These are phyloP conservation scores for Macrotus californicus DNA, from an alignment of 2,113 vertebrate species.

Conservation along the genomic window DNA sequence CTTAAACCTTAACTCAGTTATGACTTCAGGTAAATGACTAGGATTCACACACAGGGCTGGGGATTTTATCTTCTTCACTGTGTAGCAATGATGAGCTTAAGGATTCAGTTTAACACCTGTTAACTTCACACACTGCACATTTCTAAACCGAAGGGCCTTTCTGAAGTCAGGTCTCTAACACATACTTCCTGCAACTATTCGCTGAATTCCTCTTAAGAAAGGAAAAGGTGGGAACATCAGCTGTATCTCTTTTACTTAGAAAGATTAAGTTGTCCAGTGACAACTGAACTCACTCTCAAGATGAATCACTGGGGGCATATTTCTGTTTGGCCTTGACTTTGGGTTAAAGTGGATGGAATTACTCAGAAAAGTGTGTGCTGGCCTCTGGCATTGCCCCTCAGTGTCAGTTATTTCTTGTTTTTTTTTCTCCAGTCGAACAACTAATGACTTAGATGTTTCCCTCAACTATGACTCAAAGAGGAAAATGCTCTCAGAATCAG, in stretches of 20 bases:
- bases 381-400: not conserved
- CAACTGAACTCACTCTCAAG: not conserved
- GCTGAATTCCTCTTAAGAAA: not conserved
- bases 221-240: not conserved
- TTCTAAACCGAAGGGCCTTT: not conserved
- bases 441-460: slow-evolving; percentile 1
- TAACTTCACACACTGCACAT: not conserved
- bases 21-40: not conserved
- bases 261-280: not conserved
- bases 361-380: slow-evolving; percentile 7
- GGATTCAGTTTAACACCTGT: not conserved
- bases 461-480: slow-evolving; percentile 39
- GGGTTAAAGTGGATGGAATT: slow-evolving; percentile 12
- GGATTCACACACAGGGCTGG: not conserved
- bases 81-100: not conserved
- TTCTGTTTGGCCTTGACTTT: not conserved
- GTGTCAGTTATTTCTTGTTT: not conserved
- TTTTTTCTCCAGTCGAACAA: slow-evolving; percentile 20
- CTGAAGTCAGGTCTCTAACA: not conserved
- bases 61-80: not conserved
- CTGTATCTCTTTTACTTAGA: not conserved
- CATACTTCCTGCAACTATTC: not conserved
- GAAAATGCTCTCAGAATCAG: slow-evolving; percentile 50
- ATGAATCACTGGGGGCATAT: not conserved
- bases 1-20: not conserved